Percentiles rank a stretch among this genome's conserved stretches.
These are phyloP conservation scores for Gallinago solitaria DNA, from an alignment of 2,797 vertebrate genomes.

Conservation along the genomic window DNA sequence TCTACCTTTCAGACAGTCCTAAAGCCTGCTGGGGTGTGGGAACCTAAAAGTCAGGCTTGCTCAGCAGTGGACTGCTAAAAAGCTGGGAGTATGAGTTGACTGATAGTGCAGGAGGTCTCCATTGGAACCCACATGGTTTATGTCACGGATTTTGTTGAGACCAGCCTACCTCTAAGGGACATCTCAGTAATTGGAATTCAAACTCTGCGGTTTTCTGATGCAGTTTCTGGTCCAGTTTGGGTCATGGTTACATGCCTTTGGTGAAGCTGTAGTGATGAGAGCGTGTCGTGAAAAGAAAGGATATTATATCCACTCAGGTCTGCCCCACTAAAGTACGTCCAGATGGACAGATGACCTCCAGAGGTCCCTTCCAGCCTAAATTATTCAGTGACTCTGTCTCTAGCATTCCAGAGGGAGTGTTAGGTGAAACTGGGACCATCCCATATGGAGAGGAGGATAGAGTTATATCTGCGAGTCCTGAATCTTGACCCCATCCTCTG, in stretches of 20 bases:
- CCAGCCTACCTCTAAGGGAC: not conserved
- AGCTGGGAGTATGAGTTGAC: not conserved
- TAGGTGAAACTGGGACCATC: conserved; percentile 52
- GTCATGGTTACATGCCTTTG: not conserved
- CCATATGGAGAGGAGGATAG: conserved; percentile 31
- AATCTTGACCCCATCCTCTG: conserved; percentile 50
- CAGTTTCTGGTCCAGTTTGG: not conserved
- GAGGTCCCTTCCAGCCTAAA: conserved; percentile 52
- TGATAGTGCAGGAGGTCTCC: not conserved
- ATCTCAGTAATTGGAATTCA: not conserved
- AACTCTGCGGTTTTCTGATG: not conserved
- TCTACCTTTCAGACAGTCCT: not conserved
- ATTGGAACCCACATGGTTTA: not conserved
- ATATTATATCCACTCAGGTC: not conserved
- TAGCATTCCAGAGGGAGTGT: conserved; percentile 60
- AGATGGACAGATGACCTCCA: conserved; percentile 63
- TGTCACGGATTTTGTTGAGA: not conserved
- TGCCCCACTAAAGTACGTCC: conserved; percentile 8
- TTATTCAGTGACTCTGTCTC: conserved; percentile 46
- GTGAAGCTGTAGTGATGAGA: not conserved
- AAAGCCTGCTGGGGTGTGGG: not conserved
- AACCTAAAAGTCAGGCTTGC: not conserved
- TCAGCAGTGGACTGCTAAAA: not conserved
- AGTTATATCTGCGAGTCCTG: conserved; percentile 25
- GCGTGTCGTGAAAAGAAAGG: not conserved